These are phyloP conservation scores for Carollia perspicillata DNA, from an alignment of 2,113 vertebrate genomes.

Conservation along the genomic window DNA sequence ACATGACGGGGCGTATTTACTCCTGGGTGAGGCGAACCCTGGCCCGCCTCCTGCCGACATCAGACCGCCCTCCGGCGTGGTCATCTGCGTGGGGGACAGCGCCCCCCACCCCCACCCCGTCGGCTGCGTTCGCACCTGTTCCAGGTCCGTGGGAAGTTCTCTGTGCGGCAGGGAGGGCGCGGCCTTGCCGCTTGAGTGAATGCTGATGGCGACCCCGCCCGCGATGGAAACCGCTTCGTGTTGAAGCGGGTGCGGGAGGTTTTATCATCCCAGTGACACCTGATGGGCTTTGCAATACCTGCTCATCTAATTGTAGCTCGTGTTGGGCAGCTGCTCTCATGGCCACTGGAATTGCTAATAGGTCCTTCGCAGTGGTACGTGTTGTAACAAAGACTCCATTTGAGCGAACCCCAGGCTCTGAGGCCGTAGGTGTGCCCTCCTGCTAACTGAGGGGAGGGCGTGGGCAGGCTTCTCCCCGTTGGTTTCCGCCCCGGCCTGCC, in stretches of 20 bases:
- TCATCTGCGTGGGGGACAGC: conserved; percentile 73
- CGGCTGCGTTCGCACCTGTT: background rate
- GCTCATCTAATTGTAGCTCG: background rate
- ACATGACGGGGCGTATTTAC: conserved; percentile 77
- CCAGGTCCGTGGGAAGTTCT: conserved; percentile 75
- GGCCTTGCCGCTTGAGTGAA: conserved; percentile 69
- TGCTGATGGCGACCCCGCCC: conserved; percentile 71
- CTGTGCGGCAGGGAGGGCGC: conserved; percentile 72
- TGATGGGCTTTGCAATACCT: background rate
- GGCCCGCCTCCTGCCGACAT: conserved; percentile 82
- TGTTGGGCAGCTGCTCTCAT: background rate
- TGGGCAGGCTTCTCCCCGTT: background rate
- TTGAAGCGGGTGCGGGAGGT: background rate
- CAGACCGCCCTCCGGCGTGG: conserved; percentile 87
- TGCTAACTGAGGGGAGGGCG: background rate
- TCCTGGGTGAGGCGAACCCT: conserved; percentile 82
- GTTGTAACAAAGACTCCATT: background rate
- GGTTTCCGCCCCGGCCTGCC: conserved; percentile 10
- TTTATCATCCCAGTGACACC: conserved; percentile 26
- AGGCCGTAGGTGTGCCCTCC: background rate
- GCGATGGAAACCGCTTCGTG: conserved; percentile 43
- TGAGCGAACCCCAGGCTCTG: background rate
- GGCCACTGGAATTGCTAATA: background rate
- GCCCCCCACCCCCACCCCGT: too few species aligned
- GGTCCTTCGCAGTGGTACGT: background rate